These are phyloP conservation scores for Geodia barretti DNA, from an alignment of 37 sponge, comb jelly and placozoan species.

Conservation along the genomic window DNA sequence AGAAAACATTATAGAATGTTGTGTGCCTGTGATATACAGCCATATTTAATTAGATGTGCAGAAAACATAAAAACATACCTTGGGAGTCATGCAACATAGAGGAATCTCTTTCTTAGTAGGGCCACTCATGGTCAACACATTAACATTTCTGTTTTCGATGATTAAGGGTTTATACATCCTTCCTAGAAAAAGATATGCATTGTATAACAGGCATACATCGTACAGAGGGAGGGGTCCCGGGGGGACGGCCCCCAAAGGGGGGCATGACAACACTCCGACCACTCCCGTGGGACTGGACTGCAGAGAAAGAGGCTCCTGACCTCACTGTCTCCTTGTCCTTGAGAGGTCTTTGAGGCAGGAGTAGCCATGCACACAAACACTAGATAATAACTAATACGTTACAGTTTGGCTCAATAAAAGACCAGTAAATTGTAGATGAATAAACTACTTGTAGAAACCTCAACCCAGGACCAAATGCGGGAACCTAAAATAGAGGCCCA, in stretches of 20 bases:
- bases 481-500: too few species aligned
- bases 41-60: background rate
- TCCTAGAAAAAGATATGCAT: too few species aligned
- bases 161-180: background rate
- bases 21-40: background rate
- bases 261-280: background rate
- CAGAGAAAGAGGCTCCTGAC: background rate
- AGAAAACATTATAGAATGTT: background rate
- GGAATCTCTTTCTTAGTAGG: background rate
- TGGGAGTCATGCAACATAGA: constrained; percentile 22
- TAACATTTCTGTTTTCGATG: background rate
- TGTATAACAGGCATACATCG: too few species aligned
- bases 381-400: too few species aligned
- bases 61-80: constrained; percentile 7
- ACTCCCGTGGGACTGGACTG: background rate
- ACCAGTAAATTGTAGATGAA: too few species aligned
- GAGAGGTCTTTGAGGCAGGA: too few species aligned
- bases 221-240: too few species aligned
- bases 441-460: too few species aligned
- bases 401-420: too few species aligned
- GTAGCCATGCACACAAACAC: too few species aligned
- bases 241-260: too few species aligned
- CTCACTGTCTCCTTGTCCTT: background rate
- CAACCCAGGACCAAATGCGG: too few species aligned
- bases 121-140: background rate